Conservation (phyloP, 2,888 invertebrate species). For the Morinoia aosen region DNA sequence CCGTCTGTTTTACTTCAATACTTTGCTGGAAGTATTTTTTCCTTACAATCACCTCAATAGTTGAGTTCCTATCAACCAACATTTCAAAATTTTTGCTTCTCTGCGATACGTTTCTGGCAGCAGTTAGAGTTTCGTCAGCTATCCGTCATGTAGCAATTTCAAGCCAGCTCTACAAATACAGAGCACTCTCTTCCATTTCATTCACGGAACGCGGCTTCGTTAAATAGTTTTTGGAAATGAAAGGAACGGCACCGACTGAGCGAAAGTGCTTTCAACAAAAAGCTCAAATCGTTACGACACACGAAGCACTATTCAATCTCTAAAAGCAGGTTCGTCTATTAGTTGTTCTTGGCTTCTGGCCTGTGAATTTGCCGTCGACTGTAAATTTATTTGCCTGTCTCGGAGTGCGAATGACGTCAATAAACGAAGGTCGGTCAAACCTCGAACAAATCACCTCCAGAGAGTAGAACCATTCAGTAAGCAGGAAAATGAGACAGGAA, state of each 20-base stretch:
- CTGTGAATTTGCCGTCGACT: neutral
- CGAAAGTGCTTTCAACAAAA: neutral
- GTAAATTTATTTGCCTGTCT: neutral
- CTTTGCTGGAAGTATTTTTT: no score
- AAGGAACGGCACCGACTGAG: neutral
- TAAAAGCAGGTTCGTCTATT: neutral
- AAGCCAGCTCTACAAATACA: no score
- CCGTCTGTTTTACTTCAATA: no score
- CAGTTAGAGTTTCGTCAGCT: no score
- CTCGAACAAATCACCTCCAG: neutral
- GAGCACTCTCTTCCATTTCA: neutral
- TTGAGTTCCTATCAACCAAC: no score
- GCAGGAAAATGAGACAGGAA: neutral
- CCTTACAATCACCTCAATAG: no score
- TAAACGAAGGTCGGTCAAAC: neutral
- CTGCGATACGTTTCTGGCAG: no score
- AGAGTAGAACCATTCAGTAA: neutral
- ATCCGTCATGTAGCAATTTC: no score
- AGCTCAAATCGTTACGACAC: neutral
- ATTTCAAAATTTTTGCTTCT: no score
- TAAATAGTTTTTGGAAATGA: neutral
- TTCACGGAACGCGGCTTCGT: neutral
- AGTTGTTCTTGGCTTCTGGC: neutral
- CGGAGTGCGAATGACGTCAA: neutral
- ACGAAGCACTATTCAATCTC: neutral